Evolutionary conservation across 2,888 invertebrate species (phyloP).

Genomic region (Micropterix aruncella): DNA sequence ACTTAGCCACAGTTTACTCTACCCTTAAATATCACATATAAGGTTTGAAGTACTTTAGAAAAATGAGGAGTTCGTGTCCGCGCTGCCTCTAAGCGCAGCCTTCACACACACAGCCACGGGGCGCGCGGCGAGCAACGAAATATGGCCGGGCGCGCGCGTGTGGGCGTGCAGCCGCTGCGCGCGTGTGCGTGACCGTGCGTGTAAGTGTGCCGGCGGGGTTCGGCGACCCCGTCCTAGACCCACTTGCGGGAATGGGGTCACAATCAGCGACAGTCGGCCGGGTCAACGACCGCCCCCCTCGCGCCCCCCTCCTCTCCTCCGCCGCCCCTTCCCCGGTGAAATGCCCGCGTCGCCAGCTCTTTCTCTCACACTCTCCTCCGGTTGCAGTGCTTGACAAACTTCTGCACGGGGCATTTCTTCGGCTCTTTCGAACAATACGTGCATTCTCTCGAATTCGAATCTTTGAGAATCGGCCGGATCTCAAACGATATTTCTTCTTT

Average conservation of each 20-base stretch:
- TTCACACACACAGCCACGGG: slow-evolving; percentile 21
- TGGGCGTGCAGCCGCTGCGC: slow-evolving; percentile 33
- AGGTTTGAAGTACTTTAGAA: too few species aligned
- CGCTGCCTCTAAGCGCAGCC: slow-evolving; percentile 3
- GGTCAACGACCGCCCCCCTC: slow-evolving; percentile 8
- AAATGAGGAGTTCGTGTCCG: too few species aligned
- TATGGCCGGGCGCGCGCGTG: slow-evolving; percentile 8
- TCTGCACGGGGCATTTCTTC: not conserved
- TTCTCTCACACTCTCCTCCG: slow-evolving; percentile 21
- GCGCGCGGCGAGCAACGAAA: slow-evolving; percentile 20
- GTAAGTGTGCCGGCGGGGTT: slow-evolving; percentile 37
- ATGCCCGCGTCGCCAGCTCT: slow-evolving; percentile 39
- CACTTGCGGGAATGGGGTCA: slow-evolving; percentile 39
- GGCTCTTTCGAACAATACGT: not conserved
- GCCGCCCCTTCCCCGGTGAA: slow-evolving; percentile 39
- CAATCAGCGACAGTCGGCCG: slow-evolving; percentile 39
- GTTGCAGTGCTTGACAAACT: not conserved
- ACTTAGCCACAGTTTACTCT: too few species aligned
- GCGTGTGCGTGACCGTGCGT: slow-evolving; percentile 20
- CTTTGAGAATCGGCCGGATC: too few species aligned
- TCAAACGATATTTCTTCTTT: too few species aligned
- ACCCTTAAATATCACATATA: too few species aligned
- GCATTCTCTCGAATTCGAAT: not conserved
- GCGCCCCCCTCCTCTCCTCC: slow-evolving; percentile 17
- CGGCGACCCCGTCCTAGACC: slow-evolving; percentile 44